Evolutionary conservation across 2,797 vertebrate genomes (phyloP).

Genomic region (Petrocephalus sullivani): DNA sequence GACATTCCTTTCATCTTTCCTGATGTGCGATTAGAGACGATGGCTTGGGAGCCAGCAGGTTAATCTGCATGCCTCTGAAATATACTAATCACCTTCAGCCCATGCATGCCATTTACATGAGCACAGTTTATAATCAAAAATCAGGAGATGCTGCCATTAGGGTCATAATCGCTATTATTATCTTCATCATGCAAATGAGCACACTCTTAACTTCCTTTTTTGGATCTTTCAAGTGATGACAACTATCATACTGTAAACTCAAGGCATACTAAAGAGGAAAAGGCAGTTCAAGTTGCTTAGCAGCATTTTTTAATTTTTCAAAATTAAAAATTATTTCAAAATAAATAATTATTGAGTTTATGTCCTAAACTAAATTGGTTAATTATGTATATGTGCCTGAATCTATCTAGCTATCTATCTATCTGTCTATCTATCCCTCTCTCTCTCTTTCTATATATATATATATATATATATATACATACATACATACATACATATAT

Average conservation of each 20-base stretch:
- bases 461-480: too few species aligned
- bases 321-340: background rate
- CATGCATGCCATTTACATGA: slow-evolving; percentile 23
- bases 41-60: background rate
- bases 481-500: too few species aligned
- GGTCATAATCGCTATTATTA: slow-evolving; percentile 54
- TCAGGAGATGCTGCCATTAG: slow-evolving; percentile 47
- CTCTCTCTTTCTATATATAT: too few species aligned
- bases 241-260: slow-evolving; percentile 40
- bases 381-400: background rate
- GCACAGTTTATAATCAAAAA: slow-evolving; percentile 52
- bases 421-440: too few species aligned
- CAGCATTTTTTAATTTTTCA: background rate
- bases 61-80: slow-evolving; percentile 7
- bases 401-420: too few species aligned
- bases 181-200: slow-evolving; percentile 49
- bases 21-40: background rate
- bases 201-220: slow-evolving; percentile 38
- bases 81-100: slow-evolving; percentile 24
- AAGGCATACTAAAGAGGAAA: slow-evolving; percentile 13
- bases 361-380: background rate
- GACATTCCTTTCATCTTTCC: background rate
- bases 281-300: slow-evolving; percentile 11
- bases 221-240: slow-evolving; percentile 39
- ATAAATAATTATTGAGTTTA: slow-evolving; percentile 2